Base-by-base conservation (phyloP, 2,113 vertebrate species). In the Larimichthys polyactis region DNA sequence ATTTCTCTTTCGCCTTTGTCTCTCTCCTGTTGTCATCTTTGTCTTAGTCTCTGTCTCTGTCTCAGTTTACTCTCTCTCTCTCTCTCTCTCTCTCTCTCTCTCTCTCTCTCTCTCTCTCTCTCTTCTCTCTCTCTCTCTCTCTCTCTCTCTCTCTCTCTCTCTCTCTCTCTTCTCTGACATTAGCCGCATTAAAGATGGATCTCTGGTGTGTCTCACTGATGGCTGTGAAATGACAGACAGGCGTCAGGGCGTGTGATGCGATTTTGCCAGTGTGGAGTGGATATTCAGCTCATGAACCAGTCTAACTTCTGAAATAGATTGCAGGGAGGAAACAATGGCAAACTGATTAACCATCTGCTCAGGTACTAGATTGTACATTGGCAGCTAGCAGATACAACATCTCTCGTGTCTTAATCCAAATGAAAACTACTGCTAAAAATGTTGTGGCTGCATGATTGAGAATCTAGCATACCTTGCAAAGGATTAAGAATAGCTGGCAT, bases 131-230 rank as follows among this genome's bases (percentile, higher is more conserved):
- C 73, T 71, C 40, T 71, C 46, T 67, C 55, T 63, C 59, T 54
- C 68, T 57, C 51, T 62, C 52, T 62, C 54, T 54, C 44, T 75
- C 20, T 59, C 54, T 62, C 52, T 62, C 54, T 54, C 44, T 75
- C 20, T 64, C 63, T 77, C 55, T n/a, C 60, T 40, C 32, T 27
- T 71, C 27, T 80, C 75, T 82, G 68, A 89, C 87, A 84, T 90
- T 84, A 85, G 74, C 75, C 32, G 7, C 90, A 93, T 94, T 93
- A 90, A 92, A 94, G 83, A 89, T 90, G 87, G 71, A 85, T 85
- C 79, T 76, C 70, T 62, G 68, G 57, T 71, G 63, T 72, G 59
- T 73, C 81, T 27, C 65, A 62, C 67, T 46, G 70, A 75, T 71
- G 84, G 66, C 78, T 63, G 73, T 74, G 69, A 85, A 79, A 70